These are phyloP conservation scores for Girardinichthys multiradiatus DNA, from an alignment of 2,113 vertebrate species.

Conservation along the genomic window DNA sequence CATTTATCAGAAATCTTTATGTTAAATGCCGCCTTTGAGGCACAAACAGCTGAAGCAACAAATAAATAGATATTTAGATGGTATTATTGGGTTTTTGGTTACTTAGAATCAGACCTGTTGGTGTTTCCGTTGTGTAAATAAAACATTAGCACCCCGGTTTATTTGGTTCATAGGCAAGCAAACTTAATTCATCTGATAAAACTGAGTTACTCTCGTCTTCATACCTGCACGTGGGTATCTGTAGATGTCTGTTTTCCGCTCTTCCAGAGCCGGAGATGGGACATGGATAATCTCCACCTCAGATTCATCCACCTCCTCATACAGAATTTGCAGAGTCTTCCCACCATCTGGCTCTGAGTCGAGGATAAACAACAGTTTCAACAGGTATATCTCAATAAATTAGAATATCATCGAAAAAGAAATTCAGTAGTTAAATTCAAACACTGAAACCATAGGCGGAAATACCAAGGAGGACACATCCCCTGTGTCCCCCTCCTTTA, in stretches of 20 bases:
- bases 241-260: constrained; percentile 92
- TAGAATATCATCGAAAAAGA: background rate
- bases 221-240: constrained; percentile 92
- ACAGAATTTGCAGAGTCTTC: constrained; percentile 87
- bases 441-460: background rate
- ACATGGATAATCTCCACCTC: constrained; percentile 95
- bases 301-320: constrained; percentile 87
- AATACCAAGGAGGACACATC: no score
- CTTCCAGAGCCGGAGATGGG: constrained; percentile 91
- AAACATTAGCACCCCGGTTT: background rate
- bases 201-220: background rate
- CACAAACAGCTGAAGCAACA: background rate
- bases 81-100: background rate
- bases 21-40: no score
- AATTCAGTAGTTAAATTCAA: background rate
- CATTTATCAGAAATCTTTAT: no score
- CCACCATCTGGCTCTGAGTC: constrained; percentile 82
- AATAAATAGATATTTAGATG: background rate
- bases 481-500: no score
- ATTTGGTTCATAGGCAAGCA: background rate
- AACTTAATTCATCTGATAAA: background rate
- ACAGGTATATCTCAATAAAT: background rate
- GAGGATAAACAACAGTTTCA: background rate
- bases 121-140: background rate
- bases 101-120: background rate